Evolutionary conservation across 2,888 invertebrate species (phyloP).

Genomic region (Dilophus febrilis): DNA sequence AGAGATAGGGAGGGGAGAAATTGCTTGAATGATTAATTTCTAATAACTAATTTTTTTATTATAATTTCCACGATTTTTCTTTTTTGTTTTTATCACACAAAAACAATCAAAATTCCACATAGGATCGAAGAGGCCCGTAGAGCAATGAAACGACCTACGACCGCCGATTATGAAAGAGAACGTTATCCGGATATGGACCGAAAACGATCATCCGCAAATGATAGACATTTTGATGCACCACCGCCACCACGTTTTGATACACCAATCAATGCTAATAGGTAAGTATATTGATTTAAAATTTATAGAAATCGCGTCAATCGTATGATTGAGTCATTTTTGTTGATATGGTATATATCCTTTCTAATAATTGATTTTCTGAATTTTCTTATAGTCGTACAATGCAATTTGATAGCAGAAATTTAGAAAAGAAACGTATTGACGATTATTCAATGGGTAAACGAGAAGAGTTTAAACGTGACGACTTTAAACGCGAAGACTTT

Average conservation of each 20-base stretch:
- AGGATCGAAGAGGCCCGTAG: slow-evolving; percentile 27
- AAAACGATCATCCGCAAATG: slow-evolving; percentile 18
- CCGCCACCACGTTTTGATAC: slow-evolving; percentile 30
- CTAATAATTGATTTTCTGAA: too few species aligned
- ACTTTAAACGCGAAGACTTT: slow-evolving; percentile 13
- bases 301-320: neutral
- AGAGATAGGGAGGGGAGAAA: too few species aligned
- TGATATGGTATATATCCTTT: too few species aligned
- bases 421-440: slow-evolving; percentile 9
- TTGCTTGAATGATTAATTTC: too few species aligned
- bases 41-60: too few species aligned
- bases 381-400: slow-evolving; percentile 6
- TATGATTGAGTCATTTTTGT: neutral
- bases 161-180: slow-evolving; percentile 17
- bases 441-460: slow-evolving; percentile 12
- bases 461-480: slow-evolving; percentile 23
- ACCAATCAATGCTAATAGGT: slow-evolving; percentile 26
- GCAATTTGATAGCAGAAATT: slow-evolving; percentile 5
- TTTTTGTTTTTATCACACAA: too few species aligned
- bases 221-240: slow-evolving; percentile 26
- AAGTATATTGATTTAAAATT: too few species aligned
- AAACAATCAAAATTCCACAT: slow-evolving; percentile 1
- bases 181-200: slow-evolving; percentile 23
- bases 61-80: too few species aligned
- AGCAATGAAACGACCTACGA: slow-evolving; percentile 20